Conservation (phyloP, 2,113 vertebrate species). For the Ceyx margarethae region DNA sequence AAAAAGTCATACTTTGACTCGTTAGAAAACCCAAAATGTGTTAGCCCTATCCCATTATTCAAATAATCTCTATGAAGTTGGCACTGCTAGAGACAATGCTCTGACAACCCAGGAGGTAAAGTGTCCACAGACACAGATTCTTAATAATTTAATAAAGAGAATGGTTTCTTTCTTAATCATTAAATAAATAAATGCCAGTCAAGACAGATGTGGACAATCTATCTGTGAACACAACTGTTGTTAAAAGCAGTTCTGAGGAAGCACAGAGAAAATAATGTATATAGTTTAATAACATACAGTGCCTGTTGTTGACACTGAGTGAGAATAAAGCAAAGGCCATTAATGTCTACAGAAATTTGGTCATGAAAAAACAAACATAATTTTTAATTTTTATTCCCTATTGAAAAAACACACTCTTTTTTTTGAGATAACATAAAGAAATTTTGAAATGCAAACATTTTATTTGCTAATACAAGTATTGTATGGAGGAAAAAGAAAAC, state of each 20-base stretch:
- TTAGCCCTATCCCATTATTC: neutral
- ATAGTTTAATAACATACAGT: neutral
- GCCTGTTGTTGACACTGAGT: neutral
- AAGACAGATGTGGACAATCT: neutral
- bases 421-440: neutral
- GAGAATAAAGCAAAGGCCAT: neutral
- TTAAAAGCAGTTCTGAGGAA: neutral
- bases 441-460: neutral
- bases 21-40: neutral
- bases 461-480: neutral
- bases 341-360: neutral
- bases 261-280: neutral
- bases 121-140: neutral
- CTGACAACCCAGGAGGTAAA: fast-evolving
- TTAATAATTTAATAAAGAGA: neutral
- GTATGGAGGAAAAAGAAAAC: neutral
- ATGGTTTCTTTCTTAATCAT: neutral
- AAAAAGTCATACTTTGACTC: neutral
- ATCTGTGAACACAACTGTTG: neutral
- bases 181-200: neutral
- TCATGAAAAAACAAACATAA: neutral
- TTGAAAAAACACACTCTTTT: neutral
- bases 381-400: neutral
- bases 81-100: neutral
- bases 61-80: neutral